These are phyloP conservation scores for Neuroscelio doddi DNA, from an alignment of 2,888 invertebrate species.

Conservation along the genomic window DNA sequence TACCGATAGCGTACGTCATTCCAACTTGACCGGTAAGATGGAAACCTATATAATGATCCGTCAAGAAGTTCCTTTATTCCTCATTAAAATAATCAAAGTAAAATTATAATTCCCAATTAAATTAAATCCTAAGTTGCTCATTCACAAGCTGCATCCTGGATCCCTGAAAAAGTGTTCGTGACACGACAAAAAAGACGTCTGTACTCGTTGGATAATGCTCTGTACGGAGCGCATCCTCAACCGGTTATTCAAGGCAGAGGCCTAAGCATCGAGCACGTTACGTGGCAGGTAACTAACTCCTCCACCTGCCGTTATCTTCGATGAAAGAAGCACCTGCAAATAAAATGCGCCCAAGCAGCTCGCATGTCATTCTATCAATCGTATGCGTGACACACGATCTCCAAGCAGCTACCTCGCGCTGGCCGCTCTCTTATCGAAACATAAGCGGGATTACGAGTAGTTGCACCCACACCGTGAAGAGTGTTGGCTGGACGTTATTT, in stretches of 20 bases:
- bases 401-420: conserved; percentile 8
- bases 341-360: conserved; percentile 6
- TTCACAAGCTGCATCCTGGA: too few relatives aligned
- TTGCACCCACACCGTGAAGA: background rate
- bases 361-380: conserved; percentile 15
- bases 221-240: background rate
- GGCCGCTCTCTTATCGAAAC: too few relatives aligned
- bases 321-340: conserved; percentile 14
- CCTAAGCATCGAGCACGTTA: too few relatives aligned
- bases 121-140: too few relatives aligned
- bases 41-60: too few relatives aligned
- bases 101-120: too few relatives aligned
- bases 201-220: too few relatives aligned
- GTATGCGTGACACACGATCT: conserved; percentile 3
- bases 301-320: conserved; percentile 12
- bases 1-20: background rate
- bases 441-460: background rate
- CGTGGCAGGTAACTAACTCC: background rate
- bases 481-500: background rate
- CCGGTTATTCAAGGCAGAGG: conserved; percentile 1
- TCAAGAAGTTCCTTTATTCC: too few relatives aligned
- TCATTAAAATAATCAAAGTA: too few relatives aligned
- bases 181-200: too few relatives aligned
- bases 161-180: too few relatives aligned
- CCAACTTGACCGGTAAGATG: too few relatives aligned